Evolutionary conservation across 2,113 vertebrate species (phyloP).

Genomic region (Oreotrochilus melanogaster): DNA sequence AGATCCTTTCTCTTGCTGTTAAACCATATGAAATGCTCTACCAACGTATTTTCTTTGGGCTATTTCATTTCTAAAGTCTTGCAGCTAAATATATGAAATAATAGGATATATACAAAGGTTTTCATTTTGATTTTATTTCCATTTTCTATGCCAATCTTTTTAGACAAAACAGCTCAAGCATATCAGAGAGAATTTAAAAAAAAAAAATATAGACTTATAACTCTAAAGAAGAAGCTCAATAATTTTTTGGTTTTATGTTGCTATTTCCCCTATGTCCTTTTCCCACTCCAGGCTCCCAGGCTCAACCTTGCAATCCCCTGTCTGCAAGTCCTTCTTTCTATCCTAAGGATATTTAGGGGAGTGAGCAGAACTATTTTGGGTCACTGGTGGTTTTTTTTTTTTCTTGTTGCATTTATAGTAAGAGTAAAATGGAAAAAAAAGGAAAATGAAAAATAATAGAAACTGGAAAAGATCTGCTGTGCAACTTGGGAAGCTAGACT

Average conservation of each 20-base stretch:
- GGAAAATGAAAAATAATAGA: not conserved
- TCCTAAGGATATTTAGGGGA: not conserved
- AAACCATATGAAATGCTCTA: conserved; percentile 62
- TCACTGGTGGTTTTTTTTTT: not conserved
- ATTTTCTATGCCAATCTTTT: conserved; percentile 61
- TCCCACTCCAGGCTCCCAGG: rapidly evolving
- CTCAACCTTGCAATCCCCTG: not conserved
- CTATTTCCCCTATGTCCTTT: not conserved
- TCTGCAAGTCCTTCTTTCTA: not conserved
- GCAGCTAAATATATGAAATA: conserved; percentile 72
- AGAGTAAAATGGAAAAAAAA: no score
- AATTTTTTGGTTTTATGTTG: not conserved
- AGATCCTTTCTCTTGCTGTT: conserved; percentile 68
- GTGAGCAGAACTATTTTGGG: not conserved
- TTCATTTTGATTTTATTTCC: conserved; percentile 73
- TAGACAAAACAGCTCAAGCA: conserved; percentile 64
- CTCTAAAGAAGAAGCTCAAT: not conserved
- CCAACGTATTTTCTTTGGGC: conserved; percentile 57
- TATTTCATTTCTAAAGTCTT: conserved; percentile 73
- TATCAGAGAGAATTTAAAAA: conserved; percentile 62
- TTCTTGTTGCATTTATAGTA: not conserved
- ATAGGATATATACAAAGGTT: conserved; percentile 65
- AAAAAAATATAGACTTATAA: not conserved
- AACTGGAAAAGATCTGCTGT: not conserved
- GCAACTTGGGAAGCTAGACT: not conserved